Percentiles rank a stretch among this genome's conserved stretches.
Conservation (phyloP, 2,888 invertebrate species). For the Horisme vitalbata region DNA sequence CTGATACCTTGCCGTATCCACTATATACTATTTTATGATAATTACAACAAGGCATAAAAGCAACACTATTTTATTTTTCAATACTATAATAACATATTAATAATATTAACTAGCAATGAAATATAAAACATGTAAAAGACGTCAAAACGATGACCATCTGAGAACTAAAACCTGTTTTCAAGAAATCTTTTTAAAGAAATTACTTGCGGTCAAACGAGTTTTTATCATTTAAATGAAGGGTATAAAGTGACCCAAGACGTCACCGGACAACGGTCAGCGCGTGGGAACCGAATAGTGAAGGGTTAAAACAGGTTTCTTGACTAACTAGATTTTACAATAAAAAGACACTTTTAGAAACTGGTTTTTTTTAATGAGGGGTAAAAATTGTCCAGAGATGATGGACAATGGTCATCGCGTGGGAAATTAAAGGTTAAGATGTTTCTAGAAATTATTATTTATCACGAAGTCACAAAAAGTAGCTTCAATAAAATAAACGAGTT, state of each 20-base stretch:
- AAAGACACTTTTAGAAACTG: no score
- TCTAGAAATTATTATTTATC: no score
- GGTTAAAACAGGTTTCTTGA: conserved; percentile 10
- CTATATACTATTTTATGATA: no score
- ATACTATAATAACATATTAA: neutral
- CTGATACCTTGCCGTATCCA: no score
- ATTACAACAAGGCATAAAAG: no score
- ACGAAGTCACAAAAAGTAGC: no score
- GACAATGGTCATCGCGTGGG: neutral
- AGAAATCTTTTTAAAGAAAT: conserved; percentile 2
- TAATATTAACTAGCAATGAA: neutral
- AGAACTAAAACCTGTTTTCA: conserved; percentile 50
- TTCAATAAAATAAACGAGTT: no score
- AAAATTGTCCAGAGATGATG: conserved; percentile 9
- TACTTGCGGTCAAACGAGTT: conserved; percentile 39
- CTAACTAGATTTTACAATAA: no score
- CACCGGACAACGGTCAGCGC: conserved; percentile 50
- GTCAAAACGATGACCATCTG: conserved; percentile 45
- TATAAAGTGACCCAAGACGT: conserved; percentile 36
- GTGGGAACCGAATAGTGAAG: conserved; percentile 50
- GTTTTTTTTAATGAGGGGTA: neutral
- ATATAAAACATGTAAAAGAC: neutral
- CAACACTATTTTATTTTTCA: no score
- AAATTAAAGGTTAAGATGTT: neutral
- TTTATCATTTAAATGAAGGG: conserved; percentile 43